Conservation (phyloP, 2,797 vertebrate species). For the Aselliscus stoliczkanus region DNA sequence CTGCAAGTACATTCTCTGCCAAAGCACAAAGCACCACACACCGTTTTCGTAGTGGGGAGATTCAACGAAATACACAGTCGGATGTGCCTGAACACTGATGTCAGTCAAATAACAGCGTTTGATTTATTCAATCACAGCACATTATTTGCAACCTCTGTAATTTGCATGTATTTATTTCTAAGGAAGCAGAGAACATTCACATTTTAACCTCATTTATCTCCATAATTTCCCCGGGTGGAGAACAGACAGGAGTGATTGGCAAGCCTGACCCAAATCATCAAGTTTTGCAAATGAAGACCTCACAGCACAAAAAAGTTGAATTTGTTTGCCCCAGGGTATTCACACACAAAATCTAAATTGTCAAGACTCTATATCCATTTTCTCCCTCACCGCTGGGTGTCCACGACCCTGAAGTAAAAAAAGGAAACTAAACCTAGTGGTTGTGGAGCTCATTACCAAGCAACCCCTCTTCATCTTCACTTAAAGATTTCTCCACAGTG, state of each 20-base stretch:
- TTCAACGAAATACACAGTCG: neutral
- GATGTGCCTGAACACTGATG: neutral
- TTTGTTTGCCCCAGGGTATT: neutral
- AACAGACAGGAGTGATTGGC: neutral
- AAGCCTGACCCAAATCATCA: neutral
- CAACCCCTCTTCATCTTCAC: neutral
- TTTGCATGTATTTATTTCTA: neutral
- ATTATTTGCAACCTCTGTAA: neutral
- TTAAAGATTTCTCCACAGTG: neutral
- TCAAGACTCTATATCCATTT: neutral
- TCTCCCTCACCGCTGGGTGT: neutral
- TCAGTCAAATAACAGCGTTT: neutral
- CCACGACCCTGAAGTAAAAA: neutral
- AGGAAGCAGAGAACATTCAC: neutral
- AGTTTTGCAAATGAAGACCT: neutral
- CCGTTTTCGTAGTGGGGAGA: neutral
- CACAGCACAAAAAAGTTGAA: neutral
- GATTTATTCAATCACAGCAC: neutral
- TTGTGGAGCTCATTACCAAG: neutral
- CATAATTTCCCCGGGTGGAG: neutral
- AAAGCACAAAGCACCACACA: neutral
- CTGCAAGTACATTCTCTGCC: neutral
- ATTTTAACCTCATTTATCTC: neutral
- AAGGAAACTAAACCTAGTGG: neutral
- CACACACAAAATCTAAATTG: neutral